phyloP scores from a whole-genome alignment of 2,797 vertebrate genomes.

The Neomorphus geoffroyi region DNA sequence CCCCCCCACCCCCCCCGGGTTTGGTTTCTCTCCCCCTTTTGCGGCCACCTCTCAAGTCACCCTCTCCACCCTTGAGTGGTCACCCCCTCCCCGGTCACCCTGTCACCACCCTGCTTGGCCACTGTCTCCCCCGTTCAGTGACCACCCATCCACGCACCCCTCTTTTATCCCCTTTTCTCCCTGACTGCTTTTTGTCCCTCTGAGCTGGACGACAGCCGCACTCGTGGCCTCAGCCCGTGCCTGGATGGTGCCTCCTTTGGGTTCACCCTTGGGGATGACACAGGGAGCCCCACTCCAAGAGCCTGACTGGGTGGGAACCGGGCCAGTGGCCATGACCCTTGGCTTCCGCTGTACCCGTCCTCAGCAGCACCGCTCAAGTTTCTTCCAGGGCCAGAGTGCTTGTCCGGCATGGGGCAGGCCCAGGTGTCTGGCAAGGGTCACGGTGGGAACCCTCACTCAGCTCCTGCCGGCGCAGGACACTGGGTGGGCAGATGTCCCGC shows the following conservation, averaged over 20 bases:
- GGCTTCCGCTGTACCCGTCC: neutral
- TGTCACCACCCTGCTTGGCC: neutral
- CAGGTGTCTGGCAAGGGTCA: neutral
- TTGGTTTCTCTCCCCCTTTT: too few species aligned
- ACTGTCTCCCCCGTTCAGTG: too few species aligned
- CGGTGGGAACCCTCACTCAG: rapidly evolving
- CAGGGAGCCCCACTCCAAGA: neutral
- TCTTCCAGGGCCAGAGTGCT: rapidly evolving
- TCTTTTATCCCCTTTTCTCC: neutral
- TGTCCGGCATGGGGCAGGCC: rapidly evolving
- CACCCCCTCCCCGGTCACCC: neutral
- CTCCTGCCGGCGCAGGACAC: rapidly evolving
- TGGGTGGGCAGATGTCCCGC: neutral
- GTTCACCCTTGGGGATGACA: neutral
- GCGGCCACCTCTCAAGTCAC: too few species aligned
- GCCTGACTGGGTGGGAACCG: rapidly evolving
- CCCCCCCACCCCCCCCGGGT: too few species aligned
- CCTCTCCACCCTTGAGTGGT: too few species aligned
- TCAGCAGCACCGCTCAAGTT: neutral
- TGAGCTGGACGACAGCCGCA: rapidly evolving
- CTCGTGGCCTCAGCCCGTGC: rapidly evolving
- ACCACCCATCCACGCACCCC: neutral
- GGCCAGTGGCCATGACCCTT: neutral
- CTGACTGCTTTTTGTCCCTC: rapidly evolving
- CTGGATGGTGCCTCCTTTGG: neutral